Base-by-base conservation (phyloP, 2,797 vertebrate species). In the Poecile montanus region DNA sequence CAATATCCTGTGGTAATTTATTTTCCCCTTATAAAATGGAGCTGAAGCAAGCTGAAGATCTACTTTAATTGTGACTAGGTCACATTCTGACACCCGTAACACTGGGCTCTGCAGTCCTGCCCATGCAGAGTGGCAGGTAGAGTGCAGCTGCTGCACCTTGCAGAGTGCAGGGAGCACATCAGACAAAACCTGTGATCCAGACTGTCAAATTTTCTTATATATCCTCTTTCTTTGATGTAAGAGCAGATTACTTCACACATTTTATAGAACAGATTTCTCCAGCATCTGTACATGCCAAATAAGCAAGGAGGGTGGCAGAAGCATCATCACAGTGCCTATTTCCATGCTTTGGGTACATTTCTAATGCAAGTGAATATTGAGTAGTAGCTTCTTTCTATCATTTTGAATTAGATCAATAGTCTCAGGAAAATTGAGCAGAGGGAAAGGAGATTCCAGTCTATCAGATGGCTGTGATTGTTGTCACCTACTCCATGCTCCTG, bases 201-300 rank as follows among this genome's bases (percentile, higher is more conserved):
- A 74, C 65, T 80, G 38, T 53, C 38, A 57, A 2, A 40, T 89
- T 89, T 85, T 79, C 71, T 76, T 67, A 74, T 15, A 48, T 76
- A 36, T 57, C 36, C 29, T 87, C 72, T 87, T 92, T 53, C 58
- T 88, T 79, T 92, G 38, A 10, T 71, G 27, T 85, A 68, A 85
- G 68, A 95, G 71, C 51, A 85, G 84, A 89, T 65, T 60, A 51
- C 60, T 91, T 92, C 44, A 38, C 78, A 74, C 74, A 19, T 92
- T 89, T 93, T 87, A 60, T 50, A 53, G 60, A 89, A 77, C 75
- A 85, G 87, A 73, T 87, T 89, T 79, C 48, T 82, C 18, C 71
- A 67, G 71, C 81, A 60, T 79, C 71, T 87, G 42, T 92, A 57
- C 26, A 30, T 67, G 72, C 60, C 57, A 77, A 82, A 61, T 74